Evolutionary conservation across 2,888 invertebrate genomes (phyloP).

Genomic region (Agonopterix alstromeriana): DNA sequence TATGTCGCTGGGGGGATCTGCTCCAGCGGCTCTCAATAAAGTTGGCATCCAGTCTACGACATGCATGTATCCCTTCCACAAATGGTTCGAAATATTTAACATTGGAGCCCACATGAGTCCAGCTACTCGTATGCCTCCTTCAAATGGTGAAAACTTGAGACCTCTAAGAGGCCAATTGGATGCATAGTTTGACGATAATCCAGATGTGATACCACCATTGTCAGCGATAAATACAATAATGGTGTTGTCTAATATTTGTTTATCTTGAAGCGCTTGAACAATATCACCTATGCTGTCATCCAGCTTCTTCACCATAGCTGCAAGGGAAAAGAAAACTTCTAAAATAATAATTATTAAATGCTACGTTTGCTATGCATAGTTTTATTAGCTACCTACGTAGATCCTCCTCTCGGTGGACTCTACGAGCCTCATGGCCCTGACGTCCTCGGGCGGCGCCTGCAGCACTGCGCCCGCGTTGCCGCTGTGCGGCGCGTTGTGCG

Average conservation of each 20-base stretch:
- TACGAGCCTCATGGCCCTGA: too few species aligned
- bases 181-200: conserved; percentile 82
- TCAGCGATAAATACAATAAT: conserved; percentile 92
- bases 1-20: conserved; percentile 31
- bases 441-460: too few species aligned
- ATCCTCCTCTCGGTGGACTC: too few species aligned
- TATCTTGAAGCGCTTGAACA: conserved; percentile 79
- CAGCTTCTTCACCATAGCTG: conserved; percentile 89
- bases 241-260: conserved; percentile 85
- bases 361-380: too few species aligned
- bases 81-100: conserved; percentile 49
- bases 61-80: conserved; percentile 79
- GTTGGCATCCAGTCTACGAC: conserved; percentile 91
- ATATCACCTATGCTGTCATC: conserved; percentile 91
- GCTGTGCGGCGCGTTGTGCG: too few species aligned
- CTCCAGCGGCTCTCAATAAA: conserved; percentile 56
- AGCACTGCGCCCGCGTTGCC: too few species aligned
- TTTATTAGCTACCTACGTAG: too few species aligned
- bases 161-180: conserved; percentile 90
- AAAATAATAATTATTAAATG: too few species aligned
- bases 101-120: conserved; percentile 81
- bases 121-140: conserved; percentile 87
- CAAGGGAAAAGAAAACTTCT: not conserved
- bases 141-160: conserved; percentile 85
- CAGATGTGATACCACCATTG: conserved; percentile 89